Evolutionary conservation across 2,113 vertebrate species (phyloP), one percentile per base, ranked within the genome.

Genomic region (Ia io): DNA sequence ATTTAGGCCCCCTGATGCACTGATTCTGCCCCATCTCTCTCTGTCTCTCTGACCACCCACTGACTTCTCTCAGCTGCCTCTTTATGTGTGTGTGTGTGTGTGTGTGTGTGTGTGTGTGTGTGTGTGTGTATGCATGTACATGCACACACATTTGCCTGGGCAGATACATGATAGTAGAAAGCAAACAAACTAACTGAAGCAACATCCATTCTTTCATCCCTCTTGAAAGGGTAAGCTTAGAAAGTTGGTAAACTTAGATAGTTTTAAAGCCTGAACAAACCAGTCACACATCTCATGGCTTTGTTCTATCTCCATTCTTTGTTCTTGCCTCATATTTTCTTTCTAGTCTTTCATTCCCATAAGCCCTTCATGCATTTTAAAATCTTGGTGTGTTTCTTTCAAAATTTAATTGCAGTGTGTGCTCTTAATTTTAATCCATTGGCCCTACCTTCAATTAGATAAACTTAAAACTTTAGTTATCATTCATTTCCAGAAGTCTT

Each of bases 191-290:
- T 3, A 90, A 44, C 2, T 0, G 20, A 84, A 90, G 3, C 65
- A 70, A 12, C 25, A 78, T 22, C 11, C 25, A 90, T 88, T 78
- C 79, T 88, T 91, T 91, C 53, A 91, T 42, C 67, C 47, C 28
- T 95, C 76, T 56, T 90, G 63, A 97, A 97, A 0, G 0, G 1
- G 5, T 3, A 74, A 82, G 65, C 49, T 93, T 86, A 69, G 32
- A 91, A 88, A 97, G 87, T 89, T 1, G 0, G 78, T 25, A 83
- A 11, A 78, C 28, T 96, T 94, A 14, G 13, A 32, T 88, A 76
- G n/a, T 84, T 97, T 94, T 91, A 91, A 94, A 84, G 18, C 63
- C 90, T 91, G 84, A 97, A 90, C 37, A 95, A 97, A 82, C 44
- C 67, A 95, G 10, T 0, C 74, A 84, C 23, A 76, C 56, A 69